Evolutionary conservation across 2,888 invertebrate species (phyloP), one percentile per base, ranked within the genome.

Genomic region (Teleiodes luculella): DNA sequence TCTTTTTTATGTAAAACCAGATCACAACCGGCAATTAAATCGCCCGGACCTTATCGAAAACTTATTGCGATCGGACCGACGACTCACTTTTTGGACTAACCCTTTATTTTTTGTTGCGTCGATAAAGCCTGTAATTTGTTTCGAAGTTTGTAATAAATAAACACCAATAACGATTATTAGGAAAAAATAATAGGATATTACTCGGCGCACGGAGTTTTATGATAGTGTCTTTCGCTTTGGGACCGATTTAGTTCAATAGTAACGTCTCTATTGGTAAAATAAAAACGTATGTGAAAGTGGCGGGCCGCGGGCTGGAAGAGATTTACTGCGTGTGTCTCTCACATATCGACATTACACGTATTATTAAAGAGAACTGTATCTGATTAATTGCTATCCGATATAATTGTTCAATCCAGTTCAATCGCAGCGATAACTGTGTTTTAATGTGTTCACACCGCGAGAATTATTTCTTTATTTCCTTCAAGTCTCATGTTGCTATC

Each of bases 11-110:
- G 82, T 86, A 83, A 87, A 88, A 87, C 82, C 84, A 87, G 86
- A 87, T 87, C 87, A 87, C 83, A 89, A 78, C 89, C 89, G 74
- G 85, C 87, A 89, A 89, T 89, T 89, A 89, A 89, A 89, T 86
- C 83, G 85, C 77, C 84, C 86, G 86, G 80, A 86, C 86, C 66
- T 85, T 88, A 88, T 89, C 88, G 87, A 86, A 86, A 87, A 89
- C 86, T 86, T 89, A 89, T 89, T 89, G 88, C 87, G 83, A 87
- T 86, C 87, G 81, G 75, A 66, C 80, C 80, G 78, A 87, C 88
- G 86, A 86, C 88, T 89, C 83, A 88, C 84, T 88, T 89, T 89
- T 89, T 88, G 81, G 86, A 75, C 80, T 83, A 86, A 88, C 86
- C 89, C 89, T 86, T 88, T 84, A 79, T 83, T 86, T 86, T 87